phyloP scores from a whole-genome alignment of 2,113 vertebrate species.

The Pyrgilauda ruficollis region DNA sequence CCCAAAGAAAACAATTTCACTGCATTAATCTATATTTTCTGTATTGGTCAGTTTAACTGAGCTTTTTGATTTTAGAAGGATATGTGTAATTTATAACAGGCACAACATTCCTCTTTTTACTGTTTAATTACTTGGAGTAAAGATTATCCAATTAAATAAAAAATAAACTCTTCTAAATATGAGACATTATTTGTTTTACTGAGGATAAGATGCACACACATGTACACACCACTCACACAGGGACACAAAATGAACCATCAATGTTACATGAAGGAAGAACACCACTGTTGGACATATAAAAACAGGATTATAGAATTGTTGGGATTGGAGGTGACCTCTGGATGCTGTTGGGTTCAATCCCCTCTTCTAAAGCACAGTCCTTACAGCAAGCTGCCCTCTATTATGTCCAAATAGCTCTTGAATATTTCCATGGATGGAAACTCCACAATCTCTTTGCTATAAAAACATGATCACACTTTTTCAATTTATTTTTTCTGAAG shows the following conservation, averaged over 20 bases:
- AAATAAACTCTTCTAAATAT: not conserved
- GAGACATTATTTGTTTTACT: not conserved
- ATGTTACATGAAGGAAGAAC: not conserved
- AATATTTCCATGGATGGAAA: not conserved
- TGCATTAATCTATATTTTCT: not conserved
- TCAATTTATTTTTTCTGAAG: not conserved
- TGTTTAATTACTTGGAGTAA: not conserved
- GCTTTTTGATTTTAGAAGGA: not conserved
- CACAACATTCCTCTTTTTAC: not conserved
- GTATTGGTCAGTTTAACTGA: not conserved
- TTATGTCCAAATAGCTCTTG: not conserved
- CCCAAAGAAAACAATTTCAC: not conserved
- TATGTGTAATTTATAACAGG: not conserved
- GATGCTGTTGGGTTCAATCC: not conserved
- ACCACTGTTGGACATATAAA: not conserved
- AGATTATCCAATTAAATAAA: not conserved
- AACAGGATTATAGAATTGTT: not conserved
- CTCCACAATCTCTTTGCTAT: not conserved
- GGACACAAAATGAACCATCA: not conserved
- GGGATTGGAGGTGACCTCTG: not conserved
- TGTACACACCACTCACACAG: too few relatives aligned
- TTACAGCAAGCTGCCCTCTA: not conserved
- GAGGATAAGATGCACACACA: not conserved
- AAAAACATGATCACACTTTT: too few relatives aligned
- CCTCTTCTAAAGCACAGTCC: fast-evolving